Percentiles rank a stretch among this genome's conserved stretches.
Conservation (phyloP, 2,797 vertebrate genomes). For the Hapalemur alaotrensis region DNA sequence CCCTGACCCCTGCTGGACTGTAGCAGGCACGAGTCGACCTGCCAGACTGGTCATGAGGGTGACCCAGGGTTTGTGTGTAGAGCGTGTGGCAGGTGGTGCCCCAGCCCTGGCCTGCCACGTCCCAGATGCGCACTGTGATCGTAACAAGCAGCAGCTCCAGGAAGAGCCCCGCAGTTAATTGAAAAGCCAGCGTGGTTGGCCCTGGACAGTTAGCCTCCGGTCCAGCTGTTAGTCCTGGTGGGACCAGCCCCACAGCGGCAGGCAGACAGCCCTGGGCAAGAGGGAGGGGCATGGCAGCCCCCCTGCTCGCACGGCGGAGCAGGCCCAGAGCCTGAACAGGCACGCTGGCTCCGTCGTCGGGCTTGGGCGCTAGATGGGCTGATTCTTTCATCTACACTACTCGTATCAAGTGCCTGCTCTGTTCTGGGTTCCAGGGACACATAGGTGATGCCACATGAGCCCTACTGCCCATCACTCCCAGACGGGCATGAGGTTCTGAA, state of each 20-base stretch:
- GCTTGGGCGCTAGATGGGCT: fast-evolving
- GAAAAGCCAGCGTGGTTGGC: neutral
- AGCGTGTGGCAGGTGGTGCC: neutral
- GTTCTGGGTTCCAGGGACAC: neutral
- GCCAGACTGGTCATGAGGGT: neutral
- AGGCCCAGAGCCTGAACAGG: too few species aligned
- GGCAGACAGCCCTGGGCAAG: neutral
- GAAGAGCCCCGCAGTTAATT: neutral
- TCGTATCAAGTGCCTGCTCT: fast-evolving
- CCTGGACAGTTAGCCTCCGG: neutral
- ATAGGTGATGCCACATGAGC: neutral
- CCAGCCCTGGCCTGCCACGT: neutral
- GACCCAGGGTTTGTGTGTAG: neutral
- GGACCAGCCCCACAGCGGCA: constrained; percentile 32
- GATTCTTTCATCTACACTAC: neutral
- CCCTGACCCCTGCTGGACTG: neutral
- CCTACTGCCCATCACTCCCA: neutral
- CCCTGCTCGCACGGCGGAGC: neutral
- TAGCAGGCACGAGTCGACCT: neutral
- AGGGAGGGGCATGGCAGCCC: neutral
- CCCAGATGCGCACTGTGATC: neutral
- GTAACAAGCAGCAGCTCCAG: neutral
- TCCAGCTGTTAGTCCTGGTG: constrained; percentile 52
- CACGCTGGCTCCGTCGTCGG: neutral
- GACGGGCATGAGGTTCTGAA: neutral